phyloP scores from a whole-genome alignment of 2,113 vertebrate genomes.

The Leiothrix lutea region DNA sequence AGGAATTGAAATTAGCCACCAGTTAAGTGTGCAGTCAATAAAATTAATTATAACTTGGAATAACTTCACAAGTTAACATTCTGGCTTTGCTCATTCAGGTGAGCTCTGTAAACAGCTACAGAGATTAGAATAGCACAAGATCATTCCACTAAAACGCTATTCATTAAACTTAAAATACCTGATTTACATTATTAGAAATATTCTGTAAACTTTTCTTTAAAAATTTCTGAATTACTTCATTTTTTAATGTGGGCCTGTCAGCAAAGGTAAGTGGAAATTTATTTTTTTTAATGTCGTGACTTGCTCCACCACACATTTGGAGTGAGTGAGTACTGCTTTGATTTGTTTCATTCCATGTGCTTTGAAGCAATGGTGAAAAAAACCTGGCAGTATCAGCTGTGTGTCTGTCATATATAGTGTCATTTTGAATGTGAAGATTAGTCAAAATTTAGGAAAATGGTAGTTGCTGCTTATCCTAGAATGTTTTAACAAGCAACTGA shows the following conservation, averaged over 20 bases:
- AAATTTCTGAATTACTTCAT: neutral
- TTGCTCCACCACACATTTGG: neutral
- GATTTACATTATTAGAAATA: neutral
- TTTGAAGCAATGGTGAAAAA: neutral
- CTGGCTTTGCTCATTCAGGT: neutral
- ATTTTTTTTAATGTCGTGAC: neutral
- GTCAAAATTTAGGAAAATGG: neutral
- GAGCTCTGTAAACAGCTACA: neutral
- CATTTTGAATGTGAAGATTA: neutral
- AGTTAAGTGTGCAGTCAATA: neutral
- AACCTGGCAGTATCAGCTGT: neutral
- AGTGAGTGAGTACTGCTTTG: neutral
- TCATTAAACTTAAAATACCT: neutral
- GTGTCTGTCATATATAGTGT: neutral
- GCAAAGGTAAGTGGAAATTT: neutral
- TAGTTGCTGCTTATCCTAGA: neutral
- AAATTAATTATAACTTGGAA: neutral
- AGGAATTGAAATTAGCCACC: neutral
- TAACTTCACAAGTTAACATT: neutral
- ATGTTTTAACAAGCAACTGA: neutral
- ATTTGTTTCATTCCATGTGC: neutral
- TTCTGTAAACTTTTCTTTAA: accelerated
- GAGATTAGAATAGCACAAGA: neutral
- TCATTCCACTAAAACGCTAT: neutral
- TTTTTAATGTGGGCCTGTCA: neutral